Base-by-base conservation (phyloP, 2,113 vertebrate species). In the Barnardius zonarius region DNA sequence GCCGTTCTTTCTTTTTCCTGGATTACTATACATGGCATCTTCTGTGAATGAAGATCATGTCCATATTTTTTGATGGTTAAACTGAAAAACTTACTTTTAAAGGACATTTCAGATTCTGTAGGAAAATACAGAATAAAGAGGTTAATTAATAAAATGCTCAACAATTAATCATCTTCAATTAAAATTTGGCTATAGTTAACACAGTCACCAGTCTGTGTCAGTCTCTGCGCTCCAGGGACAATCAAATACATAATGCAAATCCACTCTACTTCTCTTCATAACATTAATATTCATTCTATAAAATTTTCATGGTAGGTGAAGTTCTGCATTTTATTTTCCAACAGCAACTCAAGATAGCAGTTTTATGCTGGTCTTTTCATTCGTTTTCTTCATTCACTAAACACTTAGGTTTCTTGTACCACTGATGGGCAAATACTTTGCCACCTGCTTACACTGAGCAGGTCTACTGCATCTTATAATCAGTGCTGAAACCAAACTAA, bases 161-260 rank as follows among this genome's bases (percentile, higher is more conserved):
- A 88, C 92, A 96, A 93, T 96, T 94, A 95, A 95, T 94, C 88
- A 92, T 44, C 63, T 91, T 95, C 88, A 93, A 93, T 93, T 97
- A 93, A 94, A 95, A 83, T 83, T 67, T 92, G 75, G 79, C 86
- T 91, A 62, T 63, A 75, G 84, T 59, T 93, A 94, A 86, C 83
- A 79, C 82, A 95, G 68, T 88, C 95, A 93, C 81, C 91, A 93
- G 78, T 75, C 88, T 91, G 44, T 96, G 83, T 93, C 81, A 96
- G 77, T 73, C 67, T 94, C 77, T 83, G 93, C 1, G 22, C 95
- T 96, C 93, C 81, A 83, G 95, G 84, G 93, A 97, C 55, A 41
- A 89, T 24, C 54, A 91, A 94, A 97, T 96, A 89, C 93, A 95
- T 97, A 97, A 97, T 96, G 95, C 93, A 96, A 96, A 96, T 96